Evolutionary conservation across 2,113 vertebrate species (phyloP), one percentile per base, ranked within the genome.

Genomic region (Gnathonemus longibarbis): DNA sequence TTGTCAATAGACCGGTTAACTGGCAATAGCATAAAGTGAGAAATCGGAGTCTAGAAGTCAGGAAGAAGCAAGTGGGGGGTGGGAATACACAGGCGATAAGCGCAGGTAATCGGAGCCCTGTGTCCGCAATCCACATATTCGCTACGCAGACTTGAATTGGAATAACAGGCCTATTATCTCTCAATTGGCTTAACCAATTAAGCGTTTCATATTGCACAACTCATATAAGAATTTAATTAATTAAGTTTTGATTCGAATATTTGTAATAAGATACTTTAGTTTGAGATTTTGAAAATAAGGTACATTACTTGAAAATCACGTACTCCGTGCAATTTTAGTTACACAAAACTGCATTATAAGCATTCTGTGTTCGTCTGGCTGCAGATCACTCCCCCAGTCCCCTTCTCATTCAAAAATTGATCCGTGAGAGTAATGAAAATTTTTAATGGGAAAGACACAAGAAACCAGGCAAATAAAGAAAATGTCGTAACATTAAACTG

Each of bases 11-110:
- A 53, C 4, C 45, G 27, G 27, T 52, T n/a, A 27, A 31, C 50
- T 19, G 27, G 85, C 50, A 52, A 53, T 31, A 53, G n/a, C 50
- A 35, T 87, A 15, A 56, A 17, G 85, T 87, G 85, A 87, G 49
- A 53, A 87, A 53, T 53, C 84, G 5, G 48, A 87, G 49, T 87
- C 85, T 53, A 35, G 85, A 50, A 31, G 85, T 35, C 85, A 53
- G 85, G 49, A 87, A 53, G 85, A 87, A 52, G 84, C 84, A 19
- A n/a, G n/a, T 84, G 24, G 42, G 83, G 83, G 83, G 83, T 84
- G 83, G 83, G 74, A 84, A 84, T 84, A 84, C 83, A 84, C 83
- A 87, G 83, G 83, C 45, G 45, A 48, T n/a, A 48, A 84, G 11
- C 39, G 45, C 46, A 15, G 45, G 17, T 85, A 49, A 49, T 45